Percentiles rank a stretch among this genome's conserved stretches.
phyloP scores from a whole-genome alignment of 2,888 invertebrate genomes.

The Volucella inflata region DNA sequence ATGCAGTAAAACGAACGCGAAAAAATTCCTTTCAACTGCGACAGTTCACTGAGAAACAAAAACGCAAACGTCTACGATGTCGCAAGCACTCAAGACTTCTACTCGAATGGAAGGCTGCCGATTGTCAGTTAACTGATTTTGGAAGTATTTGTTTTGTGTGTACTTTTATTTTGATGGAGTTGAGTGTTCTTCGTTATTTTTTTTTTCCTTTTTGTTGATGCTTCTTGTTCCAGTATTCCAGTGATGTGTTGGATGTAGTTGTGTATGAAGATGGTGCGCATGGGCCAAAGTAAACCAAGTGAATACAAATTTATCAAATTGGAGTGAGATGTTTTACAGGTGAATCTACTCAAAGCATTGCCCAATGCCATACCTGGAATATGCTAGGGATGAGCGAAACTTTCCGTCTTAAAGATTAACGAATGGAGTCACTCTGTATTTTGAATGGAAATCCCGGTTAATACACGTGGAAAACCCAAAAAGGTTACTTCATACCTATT shows the following conservation, averaged over 20 bases:
- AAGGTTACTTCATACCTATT: no score
- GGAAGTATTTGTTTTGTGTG: conserved; percentile 25
- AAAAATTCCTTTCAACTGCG: conserved; percentile 60
- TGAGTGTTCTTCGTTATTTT: conserved; percentile 16
- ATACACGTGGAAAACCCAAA: no score
- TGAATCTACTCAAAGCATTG: conserved; percentile 2
- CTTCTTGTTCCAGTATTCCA: conserved; percentile 14
- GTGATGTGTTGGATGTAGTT: conserved; percentile 9
- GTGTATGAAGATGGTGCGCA: conserved; percentile 21
- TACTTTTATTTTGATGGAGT: conserved; percentile 26
- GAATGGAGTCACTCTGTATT: no score
- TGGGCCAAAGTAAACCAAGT: conserved; percentile 27
- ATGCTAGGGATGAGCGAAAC: conserved; percentile 34
- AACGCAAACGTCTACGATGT: conserved; percentile 53
- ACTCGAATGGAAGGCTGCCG: conserved; percentile 69
- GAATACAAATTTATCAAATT: conserved; percentile 44
- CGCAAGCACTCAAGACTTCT: conserved; percentile 74
- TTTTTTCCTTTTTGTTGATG: no score
- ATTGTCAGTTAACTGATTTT: conserved; percentile 49
- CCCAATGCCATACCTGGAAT: conserved; percentile 28
- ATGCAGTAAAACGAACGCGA: conserved; percentile 64
- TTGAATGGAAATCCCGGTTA: not conserved
- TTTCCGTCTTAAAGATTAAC: not conserved
- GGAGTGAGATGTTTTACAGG: conserved; percentile 51
- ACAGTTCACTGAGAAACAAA: conserved; percentile 25